A percentile compares a stretch with the other conserved stretches of the same genome.
These are phyloP conservation scores for Diplosoma virens DNA, from an alignment of 23 tunicate genomes.

Conservation along the genomic window DNA sequence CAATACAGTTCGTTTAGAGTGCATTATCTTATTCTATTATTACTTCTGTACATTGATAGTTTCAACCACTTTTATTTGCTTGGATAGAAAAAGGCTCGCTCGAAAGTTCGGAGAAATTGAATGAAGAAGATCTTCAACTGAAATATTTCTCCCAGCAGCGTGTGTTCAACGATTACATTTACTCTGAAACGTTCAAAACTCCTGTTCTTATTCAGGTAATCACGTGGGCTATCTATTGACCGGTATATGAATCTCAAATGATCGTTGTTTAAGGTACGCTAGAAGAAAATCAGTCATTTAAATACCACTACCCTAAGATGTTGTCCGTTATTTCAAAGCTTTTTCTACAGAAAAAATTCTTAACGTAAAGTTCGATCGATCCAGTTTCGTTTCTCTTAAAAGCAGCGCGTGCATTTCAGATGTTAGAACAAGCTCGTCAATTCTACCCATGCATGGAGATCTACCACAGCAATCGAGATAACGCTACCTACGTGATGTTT, in stretches of 20 bases:
- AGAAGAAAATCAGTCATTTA: too few species aligned
- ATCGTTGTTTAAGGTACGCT: too few species aligned
- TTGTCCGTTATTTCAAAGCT: too few species aligned
- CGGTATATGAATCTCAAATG: too few species aligned
- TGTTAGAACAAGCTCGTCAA: conserved; percentile 63
- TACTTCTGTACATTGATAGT: not conserved
- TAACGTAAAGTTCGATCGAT: too few species aligned
- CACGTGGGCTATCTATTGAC: too few species aligned
- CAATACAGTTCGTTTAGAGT: not conserved
- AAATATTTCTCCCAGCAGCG: conserved; percentile 40
- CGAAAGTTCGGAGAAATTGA: not conserved
- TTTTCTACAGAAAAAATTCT: too few species aligned
- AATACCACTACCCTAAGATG: too few species aligned
- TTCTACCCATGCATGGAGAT: conserved; percentile 84
- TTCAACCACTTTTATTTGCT: too few species aligned
- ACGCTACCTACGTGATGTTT: conserved; percentile 56
- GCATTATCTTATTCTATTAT: not conserved
- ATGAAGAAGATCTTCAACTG: not conserved
- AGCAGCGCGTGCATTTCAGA: too few species aligned
- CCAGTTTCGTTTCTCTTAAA: too few species aligned
- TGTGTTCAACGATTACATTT: conserved; percentile 42
- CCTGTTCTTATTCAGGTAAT: conserved; percentile 74
- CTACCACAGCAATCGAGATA: conserved; percentile 78
- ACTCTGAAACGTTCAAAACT: conserved; percentile 59
- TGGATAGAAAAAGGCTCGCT: not conserved